Evolutionary conservation across 2,113 vertebrate genomes (phyloP), one percentile per base, ranked within the genome.

Genomic region (Archocentrus centrarchus): DNA sequence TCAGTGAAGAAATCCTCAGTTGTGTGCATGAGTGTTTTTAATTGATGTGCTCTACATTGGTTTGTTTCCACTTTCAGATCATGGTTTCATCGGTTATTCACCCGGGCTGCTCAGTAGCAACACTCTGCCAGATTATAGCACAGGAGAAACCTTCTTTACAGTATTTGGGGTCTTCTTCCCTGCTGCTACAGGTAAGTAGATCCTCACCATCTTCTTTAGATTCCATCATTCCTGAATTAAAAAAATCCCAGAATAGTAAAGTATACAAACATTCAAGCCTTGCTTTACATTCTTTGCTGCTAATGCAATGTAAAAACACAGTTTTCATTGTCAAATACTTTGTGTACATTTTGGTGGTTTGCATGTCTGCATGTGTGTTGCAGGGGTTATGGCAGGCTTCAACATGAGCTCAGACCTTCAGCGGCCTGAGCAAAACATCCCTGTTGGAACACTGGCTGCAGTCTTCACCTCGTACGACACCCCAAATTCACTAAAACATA

Each of bases 311-410:
- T 81, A 37, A 73, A 70, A 80, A 79, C 20, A 5, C 10, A n/a
- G 81, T 35, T 73, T 75, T 53, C 57, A 17, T 79, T 62, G 9
- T 24, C 14, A 14, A 61, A 27, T 78, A 18, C 81, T 11, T 59
- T 80, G 39, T 90, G 24, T 82, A 37, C 59, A 82, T 87, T 64
- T 86, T 70, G 86, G 76, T 89, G 87, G 84, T 89, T 47, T 88
- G 79, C 83, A 53, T 84, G 30, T 53, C 24, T 87, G 62, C 79
- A 22, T 86, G 82, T 70, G 53, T 88, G 44, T 95, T 53, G 82
- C 92, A 99, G 98, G 98, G 91, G 98, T 99, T 91, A 98, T 99
- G 98, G 97, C 97, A 37, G 98, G 98, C 60, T 99, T 99, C 95
- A 99, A 99, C 91, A 99, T 99, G 98, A 99, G 97, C 50, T 97